Evolutionary conservation across 2,797 vertebrate genomes (phyloP).

Genomic region (Aldrovandia affinis): DNA sequence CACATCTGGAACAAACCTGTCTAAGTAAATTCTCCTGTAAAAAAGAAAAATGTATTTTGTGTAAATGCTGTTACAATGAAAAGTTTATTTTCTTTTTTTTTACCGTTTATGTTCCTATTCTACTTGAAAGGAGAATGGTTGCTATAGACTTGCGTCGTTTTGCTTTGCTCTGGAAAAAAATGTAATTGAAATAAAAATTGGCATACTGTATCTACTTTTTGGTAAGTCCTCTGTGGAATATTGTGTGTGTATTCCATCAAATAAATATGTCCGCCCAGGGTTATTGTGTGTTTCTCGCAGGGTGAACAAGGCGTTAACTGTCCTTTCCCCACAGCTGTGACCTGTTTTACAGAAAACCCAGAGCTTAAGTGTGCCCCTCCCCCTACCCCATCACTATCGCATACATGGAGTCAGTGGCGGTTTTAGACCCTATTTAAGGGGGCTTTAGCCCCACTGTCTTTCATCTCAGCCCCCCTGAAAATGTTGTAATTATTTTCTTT

Average conservation of each 20-base stretch:
- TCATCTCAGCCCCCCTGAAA: too few species aligned
- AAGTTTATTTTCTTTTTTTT: conserved; percentile 53
- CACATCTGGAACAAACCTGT: not conserved
- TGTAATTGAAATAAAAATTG: conserved; percentile 65
- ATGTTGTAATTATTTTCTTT: too few species aligned
- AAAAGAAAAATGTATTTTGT: not conserved
- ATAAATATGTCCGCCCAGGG: conserved; percentile 16
- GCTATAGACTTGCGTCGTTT: conserved; percentile 62
- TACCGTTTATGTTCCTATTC: conserved; percentile 57
- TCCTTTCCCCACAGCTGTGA: not conserved
- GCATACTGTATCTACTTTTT: conserved; percentile 56
- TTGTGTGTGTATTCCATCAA: conserved; percentile 18
- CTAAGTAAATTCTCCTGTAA: not conserved
- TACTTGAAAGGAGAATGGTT: conserved; percentile 60
- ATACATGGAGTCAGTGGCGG: too few species aligned
- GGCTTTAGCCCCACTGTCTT: too few species aligned
- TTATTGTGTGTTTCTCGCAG: not conserved
- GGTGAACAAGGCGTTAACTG: not conserved
- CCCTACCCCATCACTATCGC: too few species aligned
- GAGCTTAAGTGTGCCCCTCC: too few species aligned
- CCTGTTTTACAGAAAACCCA: not conserved
- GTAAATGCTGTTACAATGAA: conserved; percentile 60
- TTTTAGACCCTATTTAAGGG: too few species aligned
- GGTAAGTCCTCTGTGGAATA: conserved; percentile 40
- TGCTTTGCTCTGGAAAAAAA: conserved; percentile 52